A percentile compares a stretch with the other conserved stretches of the same genome.
phyloP scores from a whole-genome alignment of 2,797 vertebrate genomes.

The Pangasius krempfi region DNA sequence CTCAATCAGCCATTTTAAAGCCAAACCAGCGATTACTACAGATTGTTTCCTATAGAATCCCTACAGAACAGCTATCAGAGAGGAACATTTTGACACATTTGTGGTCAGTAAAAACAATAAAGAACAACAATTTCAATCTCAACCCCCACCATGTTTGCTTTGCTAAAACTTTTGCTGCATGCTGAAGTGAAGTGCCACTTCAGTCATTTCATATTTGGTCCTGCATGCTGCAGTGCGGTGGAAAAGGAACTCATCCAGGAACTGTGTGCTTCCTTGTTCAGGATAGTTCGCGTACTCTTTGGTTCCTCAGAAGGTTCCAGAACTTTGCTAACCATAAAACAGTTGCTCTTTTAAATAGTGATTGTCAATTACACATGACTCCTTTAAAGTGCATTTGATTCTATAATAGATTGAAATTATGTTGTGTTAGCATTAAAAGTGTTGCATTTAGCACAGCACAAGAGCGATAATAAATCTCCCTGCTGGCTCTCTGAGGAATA shows the following conservation, averaged over 20 bases:
- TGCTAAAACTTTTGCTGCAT: background rate
- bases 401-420: background rate
- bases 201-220: background rate
- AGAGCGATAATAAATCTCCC: slow-evolving; percentile 18
- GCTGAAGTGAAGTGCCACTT: background rate
- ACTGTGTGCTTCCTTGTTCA: background rate
- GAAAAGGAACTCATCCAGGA: background rate
- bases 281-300: background rate
- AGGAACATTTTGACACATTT: background rate
- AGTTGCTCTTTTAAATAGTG: background rate
- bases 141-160: background rate
- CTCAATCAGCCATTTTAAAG: background rate
- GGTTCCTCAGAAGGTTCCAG: background rate
- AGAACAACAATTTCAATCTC: background rate
- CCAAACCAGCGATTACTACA: background rate
- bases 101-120: background rate
- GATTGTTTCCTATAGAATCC: background rate
- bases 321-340: too few species aligned
- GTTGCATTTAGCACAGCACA: background rate
- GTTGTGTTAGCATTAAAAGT: background rate
- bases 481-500: slow-evolving; percentile 8
- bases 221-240: background rate
- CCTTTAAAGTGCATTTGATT: background rate
- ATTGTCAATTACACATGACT: background rate
- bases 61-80: background rate